Conservation (phyloP, 2,888 invertebrate species). For the Chloromyia formosa region DNA sequence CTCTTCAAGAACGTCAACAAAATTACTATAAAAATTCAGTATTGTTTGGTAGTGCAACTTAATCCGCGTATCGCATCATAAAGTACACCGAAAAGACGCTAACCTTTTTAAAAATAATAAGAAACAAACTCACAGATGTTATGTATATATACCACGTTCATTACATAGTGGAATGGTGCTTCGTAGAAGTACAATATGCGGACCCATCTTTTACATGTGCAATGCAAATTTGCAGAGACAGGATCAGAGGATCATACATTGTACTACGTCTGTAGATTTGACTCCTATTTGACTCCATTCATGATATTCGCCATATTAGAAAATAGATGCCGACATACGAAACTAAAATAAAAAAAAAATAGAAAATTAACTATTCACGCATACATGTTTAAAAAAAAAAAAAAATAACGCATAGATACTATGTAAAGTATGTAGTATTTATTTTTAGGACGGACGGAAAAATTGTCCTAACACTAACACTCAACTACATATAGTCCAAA, state of each 20-base stretch:
- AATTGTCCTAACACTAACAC: not conserved
- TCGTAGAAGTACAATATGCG: slow-evolving; percentile 17
- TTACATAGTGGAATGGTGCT: not conserved
- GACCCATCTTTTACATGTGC: slow-evolving; percentile 13
- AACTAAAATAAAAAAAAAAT: slow-evolving; percentile 4
- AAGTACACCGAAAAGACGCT: slow-evolving; percentile 34
- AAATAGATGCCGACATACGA: slow-evolving; percentile 27
- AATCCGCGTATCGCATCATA: slow-evolving; percentile 68
- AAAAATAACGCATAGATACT: not conserved
- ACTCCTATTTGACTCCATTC: slow-evolving; percentile 3
- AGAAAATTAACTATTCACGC: slow-evolving; percentile 17
- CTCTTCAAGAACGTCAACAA: slow-evolving; percentile 80
- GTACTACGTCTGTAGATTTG: slow-evolving; percentile 1
- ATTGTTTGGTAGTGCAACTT: slow-evolving; percentile 87
- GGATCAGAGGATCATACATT: not conserved
- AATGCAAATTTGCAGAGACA: not conserved
- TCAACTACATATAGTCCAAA: too few relatives aligned
- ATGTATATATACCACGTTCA: too few relatives aligned
- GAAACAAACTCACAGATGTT: too few relatives aligned
- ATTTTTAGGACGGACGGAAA: not conserved
- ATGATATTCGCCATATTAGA: slow-evolving; percentile 38
- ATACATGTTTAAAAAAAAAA: not conserved
- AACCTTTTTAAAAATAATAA: not conserved
- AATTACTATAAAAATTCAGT: slow-evolving; percentile 89
- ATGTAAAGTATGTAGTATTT: not conserved